Evolutionary conservation across 2,888 invertebrate species (phyloP).

Genomic region (Alsophila aescularia): DNA sequence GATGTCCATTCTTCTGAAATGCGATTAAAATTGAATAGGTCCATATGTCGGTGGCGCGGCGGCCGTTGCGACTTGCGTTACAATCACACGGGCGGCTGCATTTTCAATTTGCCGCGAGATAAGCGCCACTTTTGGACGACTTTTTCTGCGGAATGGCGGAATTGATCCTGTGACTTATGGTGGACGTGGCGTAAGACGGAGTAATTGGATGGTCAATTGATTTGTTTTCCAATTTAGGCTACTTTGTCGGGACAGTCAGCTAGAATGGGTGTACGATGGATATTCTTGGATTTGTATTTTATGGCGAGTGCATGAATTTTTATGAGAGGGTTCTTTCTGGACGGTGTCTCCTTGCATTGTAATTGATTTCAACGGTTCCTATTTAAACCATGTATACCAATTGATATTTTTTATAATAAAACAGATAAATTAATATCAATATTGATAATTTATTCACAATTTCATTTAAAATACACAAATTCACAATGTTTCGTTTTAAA

Average conservation of each 20-base stretch:
- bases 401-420: constrained; percentile 33
- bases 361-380: constrained; percentile 1
- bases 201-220: constrained; percentile 77
- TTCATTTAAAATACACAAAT: constrained; percentile 85
- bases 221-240: constrained; percentile 65
- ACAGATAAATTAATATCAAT: constrained; percentile 76
- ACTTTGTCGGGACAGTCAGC: constrained; percentile 31
- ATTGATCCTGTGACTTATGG: constrained; percentile 83
- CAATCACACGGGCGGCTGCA: constrained; percentile 82
- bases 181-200: constrained; percentile 63
- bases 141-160: constrained; percentile 80
- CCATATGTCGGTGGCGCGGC: constrained; percentile 78
- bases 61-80: constrained; percentile 67
- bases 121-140: constrained; percentile 79
- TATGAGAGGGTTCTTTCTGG: constrained; percentile 12
- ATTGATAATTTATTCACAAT: constrained; percentile 85
- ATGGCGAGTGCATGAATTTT: constrained; percentile 28
- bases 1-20: constrained; percentile 83
- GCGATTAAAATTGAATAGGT: constrained; percentile 84
- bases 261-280: constrained; percentile 32
- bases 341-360: constrained; percentile 5
- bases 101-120: constrained; percentile 84
- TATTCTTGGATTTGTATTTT: constrained; percentile 28
- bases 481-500: constrained; percentile 81
- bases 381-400: not conserved